A percentile compares a stretch with the other conserved stretches of the same genome.
These are phyloP conservation scores for Eledona agricola DNA, from an alignment of 2,888 invertebrate species.

Conservation along the genomic window DNA sequence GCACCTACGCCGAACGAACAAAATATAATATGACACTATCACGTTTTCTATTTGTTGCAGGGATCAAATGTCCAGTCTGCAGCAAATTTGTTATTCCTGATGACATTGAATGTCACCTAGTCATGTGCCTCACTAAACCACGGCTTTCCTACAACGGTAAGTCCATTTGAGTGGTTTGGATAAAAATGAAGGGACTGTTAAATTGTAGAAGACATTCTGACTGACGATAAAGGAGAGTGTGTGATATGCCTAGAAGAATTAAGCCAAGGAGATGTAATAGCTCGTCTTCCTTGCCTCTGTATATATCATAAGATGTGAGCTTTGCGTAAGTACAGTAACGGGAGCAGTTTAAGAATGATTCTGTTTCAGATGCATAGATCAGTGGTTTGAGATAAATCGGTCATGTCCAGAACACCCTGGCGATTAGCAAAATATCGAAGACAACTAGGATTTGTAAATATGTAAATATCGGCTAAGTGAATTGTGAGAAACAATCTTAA, in stretches of 20 bases:
- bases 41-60: slow-evolving; percentile 72
- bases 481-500: slow-evolving; percentile 51
- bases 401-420: slow-evolving; percentile 99
- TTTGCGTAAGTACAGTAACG: too few species aligned
- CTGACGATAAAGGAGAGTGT: slow-evolving; percentile 97
- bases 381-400: slow-evolving; percentile 99
- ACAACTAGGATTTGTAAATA: slow-evolving; percentile 48
- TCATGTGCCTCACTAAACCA: slow-evolving; percentile 99
- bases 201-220: slow-evolving; percentile 93
- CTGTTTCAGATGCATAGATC: slow-evolving; percentile 92
- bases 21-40: too few species aligned
- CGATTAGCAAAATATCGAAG: slow-evolving; percentile 70
- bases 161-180: slow-evolving; percentile 50
- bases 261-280: slow-evolving; percentile 94
- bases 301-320: slow-evolving; percentile 97
- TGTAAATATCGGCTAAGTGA: slow-evolving; percentile 52
- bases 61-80: slow-evolving; percentile 99
- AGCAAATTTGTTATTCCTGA: slow-evolving; percentile 98
- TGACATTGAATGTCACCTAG: slow-evolving; percentile 98
- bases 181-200: slow-evolving; percentile 23
- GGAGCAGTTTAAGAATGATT: slow-evolving; percentile 17
- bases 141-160: slow-evolving; percentile 98
- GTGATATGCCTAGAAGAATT: slow-evolving; percentile 99
- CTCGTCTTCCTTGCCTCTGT: slow-evolving; percentile 98
- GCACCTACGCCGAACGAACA: too few species aligned